Percentiles rank a stretch among this genome's conserved stretches.
phyloP scores from a whole-genome alignment of 2,888 invertebrate genomes.

The Athrips mouffetella region DNA sequence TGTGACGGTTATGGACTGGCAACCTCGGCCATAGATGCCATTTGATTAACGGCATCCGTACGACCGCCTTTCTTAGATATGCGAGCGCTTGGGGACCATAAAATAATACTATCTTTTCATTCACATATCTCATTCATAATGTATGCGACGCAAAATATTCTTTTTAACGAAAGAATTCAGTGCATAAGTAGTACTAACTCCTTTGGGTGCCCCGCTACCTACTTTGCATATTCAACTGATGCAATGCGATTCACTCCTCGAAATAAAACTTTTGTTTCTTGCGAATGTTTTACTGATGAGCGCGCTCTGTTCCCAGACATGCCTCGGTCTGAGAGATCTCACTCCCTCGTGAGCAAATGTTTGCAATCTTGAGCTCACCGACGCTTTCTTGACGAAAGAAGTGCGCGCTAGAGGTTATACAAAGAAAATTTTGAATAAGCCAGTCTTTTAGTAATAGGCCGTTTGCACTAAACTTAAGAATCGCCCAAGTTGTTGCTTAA shows the following conservation, averaged over 20 bases:
- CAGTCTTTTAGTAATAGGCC: too few species aligned
- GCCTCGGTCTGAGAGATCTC: constrained; percentile 26
- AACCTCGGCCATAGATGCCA: background rate
- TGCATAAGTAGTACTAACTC: background rate
- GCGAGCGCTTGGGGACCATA: background rate
- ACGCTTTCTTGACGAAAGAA: constrained; percentile 22
- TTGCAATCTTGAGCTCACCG: constrained; percentile 22
- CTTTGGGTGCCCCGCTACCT: background rate
- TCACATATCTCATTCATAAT: background rate
- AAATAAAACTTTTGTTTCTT: constrained; percentile 17
- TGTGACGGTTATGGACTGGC: background rate
- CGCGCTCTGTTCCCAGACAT: constrained; percentile 27
- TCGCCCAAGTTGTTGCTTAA: too few species aligned
- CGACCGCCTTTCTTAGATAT: background rate
- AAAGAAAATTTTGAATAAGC: constrained; percentile 27
- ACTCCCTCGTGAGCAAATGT: constrained; percentile 22
- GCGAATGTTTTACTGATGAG: constrained; percentile 27
- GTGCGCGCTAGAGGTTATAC: constrained; percentile 11
- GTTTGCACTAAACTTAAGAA: too few species aligned
- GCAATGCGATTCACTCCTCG: constrained; percentile 12
- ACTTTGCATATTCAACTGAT: constrained; percentile 8
- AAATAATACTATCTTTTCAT: background rate
- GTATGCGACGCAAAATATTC: background rate
- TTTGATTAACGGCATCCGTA: background rate
- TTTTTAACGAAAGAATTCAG: background rate